Conservation (phyloP, 2,113 vertebrate genomes). For the Chionomys nivalis region DNA sequence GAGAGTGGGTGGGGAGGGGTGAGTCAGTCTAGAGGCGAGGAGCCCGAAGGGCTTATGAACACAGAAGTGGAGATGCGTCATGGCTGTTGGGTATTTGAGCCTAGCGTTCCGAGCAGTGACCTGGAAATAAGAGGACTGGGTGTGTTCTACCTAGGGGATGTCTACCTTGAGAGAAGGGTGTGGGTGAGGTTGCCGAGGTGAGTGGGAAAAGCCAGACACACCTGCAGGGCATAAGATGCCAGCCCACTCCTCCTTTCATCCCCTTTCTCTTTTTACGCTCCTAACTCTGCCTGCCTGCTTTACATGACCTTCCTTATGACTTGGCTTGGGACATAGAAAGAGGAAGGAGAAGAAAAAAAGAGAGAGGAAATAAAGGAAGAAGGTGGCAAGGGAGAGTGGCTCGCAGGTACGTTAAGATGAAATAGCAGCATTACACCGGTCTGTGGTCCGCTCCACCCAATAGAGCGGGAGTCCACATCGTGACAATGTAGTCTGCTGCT, state of each 20-base stretch:
- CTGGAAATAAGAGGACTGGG: background rate
- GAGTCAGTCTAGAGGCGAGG: background rate
- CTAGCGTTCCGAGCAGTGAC: background rate
- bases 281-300: background rate
- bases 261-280: too few relatives aligned
- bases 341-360: background rate
- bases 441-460: background rate
- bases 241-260: background rate
- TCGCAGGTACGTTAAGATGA: background rate
- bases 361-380: background rate
- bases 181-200: background rate
- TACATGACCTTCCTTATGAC: background rate
- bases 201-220: background rate
- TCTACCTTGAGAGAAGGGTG: background rate
- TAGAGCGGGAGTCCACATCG: too few relatives aligned
- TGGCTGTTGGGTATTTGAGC: background rate
- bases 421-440: background rate
- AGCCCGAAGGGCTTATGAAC: background rate
- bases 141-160: background rate
- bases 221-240: background rate
- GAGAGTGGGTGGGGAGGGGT: background rate
- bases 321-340: background rate
- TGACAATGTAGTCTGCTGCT: background rate
- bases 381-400: background rate
- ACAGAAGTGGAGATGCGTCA: background rate